Conservation (phyloP, 2,888 invertebrate species). For the Chironomus riparius region DNA sequence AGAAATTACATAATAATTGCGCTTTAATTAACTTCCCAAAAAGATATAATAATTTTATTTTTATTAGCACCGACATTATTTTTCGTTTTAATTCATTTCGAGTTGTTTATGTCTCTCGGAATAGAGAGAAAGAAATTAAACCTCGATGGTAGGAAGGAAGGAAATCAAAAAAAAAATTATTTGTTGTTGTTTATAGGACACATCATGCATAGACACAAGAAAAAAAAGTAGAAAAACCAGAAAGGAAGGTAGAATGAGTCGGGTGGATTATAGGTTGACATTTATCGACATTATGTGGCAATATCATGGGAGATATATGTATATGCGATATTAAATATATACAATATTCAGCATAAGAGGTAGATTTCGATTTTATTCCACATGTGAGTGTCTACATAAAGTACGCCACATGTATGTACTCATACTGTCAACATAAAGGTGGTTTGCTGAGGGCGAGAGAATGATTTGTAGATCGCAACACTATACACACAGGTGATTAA, state of each 20-base stretch:
- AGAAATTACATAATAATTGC: too few relatives aligned
- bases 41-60: too few relatives aligned
- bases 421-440: background rate
- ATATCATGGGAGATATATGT: background rate
- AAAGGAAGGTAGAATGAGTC: too few relatives aligned
- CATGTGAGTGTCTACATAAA: background rate
- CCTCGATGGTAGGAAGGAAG: too few relatives aligned
- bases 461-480: constrained; percentile 21
- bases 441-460: background rate
- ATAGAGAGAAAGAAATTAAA: too few relatives aligned
- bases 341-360: background rate
- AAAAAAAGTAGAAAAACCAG: background rate
- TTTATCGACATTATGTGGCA: background rate
- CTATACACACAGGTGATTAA: constrained; percentile 22
- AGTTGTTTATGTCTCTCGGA: too few relatives aligned
- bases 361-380: background rate
- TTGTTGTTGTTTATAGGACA: too few relatives aligned
- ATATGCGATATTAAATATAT: background rate
- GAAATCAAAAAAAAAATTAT: too few relatives aligned
- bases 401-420: background rate
- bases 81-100: too few relatives aligned
- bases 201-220: background rate
- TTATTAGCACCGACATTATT: too few relatives aligned
- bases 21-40: too few relatives aligned
- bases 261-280: background rate